A percentile compares a stretch with the other conserved stretches of the same genome.
These are phyloP conservation scores for Muscina levida DNA, from an alignment of 2,888 invertebrate genomes.

Conservation along the genomic window DNA sequence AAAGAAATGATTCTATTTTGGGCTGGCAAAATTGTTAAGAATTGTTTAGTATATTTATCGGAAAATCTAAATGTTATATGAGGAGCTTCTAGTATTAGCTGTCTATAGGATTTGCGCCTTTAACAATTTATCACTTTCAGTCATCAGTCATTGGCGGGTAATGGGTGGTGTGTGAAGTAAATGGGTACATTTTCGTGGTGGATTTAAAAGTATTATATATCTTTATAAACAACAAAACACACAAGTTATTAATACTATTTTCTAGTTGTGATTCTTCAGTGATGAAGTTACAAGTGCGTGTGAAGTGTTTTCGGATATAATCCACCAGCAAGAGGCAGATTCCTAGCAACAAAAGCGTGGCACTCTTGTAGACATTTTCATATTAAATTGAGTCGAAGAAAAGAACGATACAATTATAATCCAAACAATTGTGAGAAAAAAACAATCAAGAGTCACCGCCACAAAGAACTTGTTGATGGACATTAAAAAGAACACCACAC, in stretches of 20 bases:
- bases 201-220: neutral
- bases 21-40: too few relatives aligned
- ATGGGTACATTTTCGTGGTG: too few relatives aligned
- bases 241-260: neutral
- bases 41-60: neutral
- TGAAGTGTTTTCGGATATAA: neutral
- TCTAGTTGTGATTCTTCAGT: neutral
- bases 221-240: conserved; percentile 2
- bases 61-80: neutral
- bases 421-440: conserved; percentile 9
- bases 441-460: neutral
- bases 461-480: conserved; percentile 53
- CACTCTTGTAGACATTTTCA: neutral
- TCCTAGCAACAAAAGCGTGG: neutral
- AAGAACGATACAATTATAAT: conserved; percentile 6
- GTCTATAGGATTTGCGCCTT: too few relatives aligned
- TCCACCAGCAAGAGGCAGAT: neutral
- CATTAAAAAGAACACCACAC: conserved; percentile 53
- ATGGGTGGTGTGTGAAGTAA: too few relatives aligned
- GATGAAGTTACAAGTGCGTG: neutral
- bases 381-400: neutral
- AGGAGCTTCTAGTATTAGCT: neutral
- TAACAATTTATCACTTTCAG: conserved; percentile 20
- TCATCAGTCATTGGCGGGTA: too few relatives aligned
- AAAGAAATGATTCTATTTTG: neutral